A percentile compares a stretch with the other conserved stretches of the same genome.
Evolutionary conservation across 2,113 vertebrate species (phyloP).

Genomic region (Pituophis catenifer): DNA sequence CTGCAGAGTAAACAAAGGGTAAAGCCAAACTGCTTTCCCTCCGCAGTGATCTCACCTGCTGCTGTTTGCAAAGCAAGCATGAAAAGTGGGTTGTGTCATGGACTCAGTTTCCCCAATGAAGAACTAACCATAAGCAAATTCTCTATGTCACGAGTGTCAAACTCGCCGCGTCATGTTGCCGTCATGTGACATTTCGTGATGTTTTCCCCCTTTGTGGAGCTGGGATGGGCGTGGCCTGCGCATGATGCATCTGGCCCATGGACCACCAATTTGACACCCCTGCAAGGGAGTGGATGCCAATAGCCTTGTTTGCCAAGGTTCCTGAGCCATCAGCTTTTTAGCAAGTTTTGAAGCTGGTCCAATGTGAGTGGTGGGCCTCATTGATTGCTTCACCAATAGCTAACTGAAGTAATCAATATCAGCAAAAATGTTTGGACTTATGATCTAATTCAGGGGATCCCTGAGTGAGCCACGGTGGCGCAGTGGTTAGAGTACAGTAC

Average conservation of each 20-base stretch:
- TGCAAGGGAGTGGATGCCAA: not conserved
- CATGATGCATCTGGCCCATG: too few species aligned
- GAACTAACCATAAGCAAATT: not conserved
- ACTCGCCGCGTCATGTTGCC: too few species aligned
- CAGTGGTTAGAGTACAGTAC: too few species aligned
- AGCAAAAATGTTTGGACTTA: not conserved
- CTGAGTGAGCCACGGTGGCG: too few species aligned
- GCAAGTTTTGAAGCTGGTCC: not conserved
- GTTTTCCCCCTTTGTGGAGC: too few species aligned
- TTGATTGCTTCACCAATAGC: not conserved
- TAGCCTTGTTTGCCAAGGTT: not conserved
- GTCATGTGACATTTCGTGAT: too few species aligned
- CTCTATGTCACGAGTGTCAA: not conserved
- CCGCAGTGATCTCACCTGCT: not conserved
- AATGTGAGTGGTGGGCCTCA: not conserved
- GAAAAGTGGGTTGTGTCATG: not conserved
- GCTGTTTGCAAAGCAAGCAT: not conserved
- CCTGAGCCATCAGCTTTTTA: not conserved
- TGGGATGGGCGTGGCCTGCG: too few species aligned
- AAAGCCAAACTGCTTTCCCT: not conserved
- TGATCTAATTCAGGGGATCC: not conserved
- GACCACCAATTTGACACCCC: too few species aligned
- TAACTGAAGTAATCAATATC: not conserved
- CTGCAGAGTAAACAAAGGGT: not conserved
- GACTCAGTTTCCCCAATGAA: not conserved